Conservation (phyloP, 1,140 invertebrate species). For the Aphidius ervi region DNA sequence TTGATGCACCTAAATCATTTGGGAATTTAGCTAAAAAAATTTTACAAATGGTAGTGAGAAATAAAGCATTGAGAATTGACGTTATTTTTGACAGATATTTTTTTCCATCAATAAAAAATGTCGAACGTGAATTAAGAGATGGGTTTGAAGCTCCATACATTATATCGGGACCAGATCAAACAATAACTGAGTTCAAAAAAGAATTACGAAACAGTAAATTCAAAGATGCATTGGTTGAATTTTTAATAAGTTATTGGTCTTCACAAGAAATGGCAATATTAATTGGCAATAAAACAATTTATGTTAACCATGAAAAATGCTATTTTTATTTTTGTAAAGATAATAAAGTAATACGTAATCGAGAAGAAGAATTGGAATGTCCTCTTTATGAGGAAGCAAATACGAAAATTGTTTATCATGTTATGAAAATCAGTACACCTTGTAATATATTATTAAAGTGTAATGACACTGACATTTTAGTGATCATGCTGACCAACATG, state of each 20-base stretch:
- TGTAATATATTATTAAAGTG: slow-evolving; percentile 24
- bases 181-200: slow-evolving; percentile 11
- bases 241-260: slow-evolving; percentile 33
- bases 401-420: slow-evolving; percentile 33
- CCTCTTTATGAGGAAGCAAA: slow-evolving; percentile 27
- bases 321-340: slow-evolving; percentile 11
- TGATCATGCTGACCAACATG: slow-evolving; percentile 29
- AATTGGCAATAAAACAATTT: slow-evolving; percentile 24
- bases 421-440: slow-evolving; percentile 25
- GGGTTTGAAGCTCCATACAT: slow-evolving; percentile 21
- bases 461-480: slow-evolving; percentile 29
- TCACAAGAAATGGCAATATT: slow-evolving; percentile 25
- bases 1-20: slow-evolving; percentile 34
- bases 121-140: slow-evolving; percentile 24
- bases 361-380: slow-evolving; percentile 28
- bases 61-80: slow-evolving; percentile 7
- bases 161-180: slow-evolving; percentile 21
- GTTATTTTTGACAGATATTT: slow-evolving; percentile 27
- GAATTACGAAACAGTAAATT: slow-evolving; percentile 33
- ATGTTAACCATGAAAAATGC: slow-evolving; percentile 14
- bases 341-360: slow-evolving; percentile 3
- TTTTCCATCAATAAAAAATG: slow-evolving; percentile 33
- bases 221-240: slow-evolving; percentile 34
- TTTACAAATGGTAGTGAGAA: slow-evolving; percentile 27
- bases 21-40: slow-evolving; percentile 37